Conservation (phyloP, 1,140 invertebrate genomes). For the Carposina sasakii region DNA sequence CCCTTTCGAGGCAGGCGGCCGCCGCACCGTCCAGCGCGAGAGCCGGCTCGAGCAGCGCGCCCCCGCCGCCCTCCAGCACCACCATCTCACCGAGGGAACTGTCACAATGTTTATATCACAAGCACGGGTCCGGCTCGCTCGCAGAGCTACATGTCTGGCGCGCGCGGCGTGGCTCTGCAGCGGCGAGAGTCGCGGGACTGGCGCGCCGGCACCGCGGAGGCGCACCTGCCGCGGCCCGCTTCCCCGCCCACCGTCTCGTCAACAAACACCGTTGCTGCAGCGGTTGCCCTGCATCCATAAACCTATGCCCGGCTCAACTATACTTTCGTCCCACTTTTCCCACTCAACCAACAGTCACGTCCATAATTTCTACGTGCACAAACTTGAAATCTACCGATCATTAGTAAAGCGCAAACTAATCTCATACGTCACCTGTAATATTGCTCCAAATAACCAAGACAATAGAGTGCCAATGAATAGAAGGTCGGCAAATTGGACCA, state of each 20-base stretch:
- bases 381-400: not conserved
- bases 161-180: constrained; percentile 33
- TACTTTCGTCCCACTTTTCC: constrained; percentile 53
- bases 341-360: constrained; percentile 19
- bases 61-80: constrained; percentile 78
- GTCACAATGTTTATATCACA: constrained; percentile 21
- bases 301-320: constrained; percentile 32
- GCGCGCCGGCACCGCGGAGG: constrained; percentile 43
- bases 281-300: constrained; percentile 52
- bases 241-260: constrained; percentile 53
- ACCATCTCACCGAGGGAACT: constrained; percentile 73
- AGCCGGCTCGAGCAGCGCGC: constrained; percentile 72
- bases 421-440: not conserved
- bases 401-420: too few relatives aligned
- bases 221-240: constrained; percentile 33
- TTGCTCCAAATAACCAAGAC: constrained; percentile 7
- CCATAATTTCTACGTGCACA: constrained; percentile 2
- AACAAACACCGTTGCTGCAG: constrained; percentile 65
- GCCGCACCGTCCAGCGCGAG: constrained; percentile 66
- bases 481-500: constrained; percentile 14
- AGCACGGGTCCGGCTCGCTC: constrained; percentile 37
- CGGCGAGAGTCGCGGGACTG: constrained; percentile 61
- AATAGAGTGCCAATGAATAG: constrained; percentile 20
- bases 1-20: constrained; percentile 76
- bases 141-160: constrained; percentile 45